Evolutionary conservation across 2,888 invertebrate species (phyloP).

Genomic region (Miltochrista miniata): DNA sequence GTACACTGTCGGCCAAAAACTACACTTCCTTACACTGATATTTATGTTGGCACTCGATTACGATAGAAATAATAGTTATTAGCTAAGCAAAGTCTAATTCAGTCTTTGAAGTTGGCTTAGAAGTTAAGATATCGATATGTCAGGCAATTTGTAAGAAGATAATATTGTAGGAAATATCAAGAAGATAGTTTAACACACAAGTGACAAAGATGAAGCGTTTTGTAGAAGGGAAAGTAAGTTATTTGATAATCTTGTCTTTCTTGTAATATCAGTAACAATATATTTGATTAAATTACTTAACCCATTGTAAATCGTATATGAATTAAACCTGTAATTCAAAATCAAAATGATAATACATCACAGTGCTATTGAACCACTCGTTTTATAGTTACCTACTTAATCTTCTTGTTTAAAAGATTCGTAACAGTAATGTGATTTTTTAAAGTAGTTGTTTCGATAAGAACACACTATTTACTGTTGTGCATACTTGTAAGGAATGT

Average conservation of each 20-base stretch:
- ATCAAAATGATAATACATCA: slow-evolving; percentile 11
- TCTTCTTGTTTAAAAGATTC: background rate
- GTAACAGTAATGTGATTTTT: too few relatives aligned
- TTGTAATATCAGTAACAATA: slow-evolving; percentile 24
- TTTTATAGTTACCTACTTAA: background rate
- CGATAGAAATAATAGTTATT: slow-evolving; percentile 39
- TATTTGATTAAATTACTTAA: slow-evolving; percentile 35
- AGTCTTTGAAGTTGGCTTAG: slow-evolving; percentile 69
- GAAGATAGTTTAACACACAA: slow-evolving; percentile 21
- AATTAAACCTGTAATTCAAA: slow-evolving; percentile 19
- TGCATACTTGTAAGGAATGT: too few relatives aligned
- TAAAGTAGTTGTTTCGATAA: too few relatives aligned
- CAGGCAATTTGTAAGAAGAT: slow-evolving; percentile 52
- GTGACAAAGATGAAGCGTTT: slow-evolving; percentile 17
- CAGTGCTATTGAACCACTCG: slow-evolving; percentile 44
- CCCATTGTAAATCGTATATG: slow-evolving; percentile 37
- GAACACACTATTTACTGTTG: too few relatives aligned
- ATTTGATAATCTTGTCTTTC: slow-evolving; percentile 30
- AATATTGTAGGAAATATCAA: slow-evolving; percentile 23
- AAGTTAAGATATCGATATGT: slow-evolving; percentile 69
- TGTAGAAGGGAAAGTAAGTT: slow-evolving; percentile 23
- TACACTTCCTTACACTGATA: slow-evolving; percentile 1
- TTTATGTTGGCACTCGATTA: slow-evolving; percentile 42
- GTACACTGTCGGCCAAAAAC: slow-evolving; percentile 19
- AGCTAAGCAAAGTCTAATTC: slow-evolving; percentile 54